These are phyloP conservation scores for Pyralis farinalis DNA, from an alignment of 2,888 invertebrate genomes.

Conservation along the genomic window DNA sequence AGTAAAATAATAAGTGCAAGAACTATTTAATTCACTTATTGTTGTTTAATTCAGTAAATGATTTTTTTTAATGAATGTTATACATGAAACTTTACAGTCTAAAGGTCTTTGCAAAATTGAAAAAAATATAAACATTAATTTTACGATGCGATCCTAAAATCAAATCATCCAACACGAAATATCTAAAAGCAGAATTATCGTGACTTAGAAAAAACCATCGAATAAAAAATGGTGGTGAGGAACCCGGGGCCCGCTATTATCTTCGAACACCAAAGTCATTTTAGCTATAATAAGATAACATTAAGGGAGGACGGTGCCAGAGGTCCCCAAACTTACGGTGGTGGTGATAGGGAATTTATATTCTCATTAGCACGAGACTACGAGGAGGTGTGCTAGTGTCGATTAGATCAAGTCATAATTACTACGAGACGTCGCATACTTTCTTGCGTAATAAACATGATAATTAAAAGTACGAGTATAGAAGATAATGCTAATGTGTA, in stretches of 20 bases:
- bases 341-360: background rate
- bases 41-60: no score
- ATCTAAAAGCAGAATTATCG: conserved; percentile 70
- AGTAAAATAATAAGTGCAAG: no score
- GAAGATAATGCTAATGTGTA: no score
- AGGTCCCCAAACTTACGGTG: conserved; percentile 41
- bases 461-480: no score
- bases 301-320: conserved; percentile 58
- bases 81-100: background rate
- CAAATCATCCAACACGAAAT: conserved; percentile 64
- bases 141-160: conserved; percentile 40
- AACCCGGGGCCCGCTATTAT: conserved; percentile 69
- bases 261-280: conserved; percentile 79
- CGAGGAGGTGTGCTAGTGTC: no score
- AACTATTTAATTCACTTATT: no score
- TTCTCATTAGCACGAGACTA: no score
- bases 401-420: no score
- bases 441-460: no score
- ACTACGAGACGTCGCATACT: no score
- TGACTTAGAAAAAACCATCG: conserved; percentile 44
- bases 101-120: conserved; percentile 7
- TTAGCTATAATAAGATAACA: conserved; percentile 81
- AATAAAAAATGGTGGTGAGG: conserved; percentile 61
- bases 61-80: no score
- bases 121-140: conserved; percentile 8